A percentile compares a stretch with the other conserved stretches of the same genome.
Evolutionary conservation across 2,113 vertebrate genomes (phyloP).

Genomic region (Acanthochromis polyacanthus): DNA sequence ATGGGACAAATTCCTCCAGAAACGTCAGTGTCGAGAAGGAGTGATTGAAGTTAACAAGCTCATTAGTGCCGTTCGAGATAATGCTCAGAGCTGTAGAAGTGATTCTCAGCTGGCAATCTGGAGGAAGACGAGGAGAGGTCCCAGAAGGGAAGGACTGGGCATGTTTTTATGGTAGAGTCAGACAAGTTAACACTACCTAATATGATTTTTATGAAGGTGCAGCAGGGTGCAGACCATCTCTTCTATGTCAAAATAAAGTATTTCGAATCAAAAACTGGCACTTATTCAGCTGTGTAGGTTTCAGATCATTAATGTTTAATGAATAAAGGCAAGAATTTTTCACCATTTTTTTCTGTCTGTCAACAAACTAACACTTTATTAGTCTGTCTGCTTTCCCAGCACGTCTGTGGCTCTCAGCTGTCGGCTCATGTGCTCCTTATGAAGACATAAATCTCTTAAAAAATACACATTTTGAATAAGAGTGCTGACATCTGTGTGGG

Average conservation of each 20-base stretch:
- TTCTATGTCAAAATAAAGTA: not conserved
- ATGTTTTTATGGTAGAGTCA: not conserved
- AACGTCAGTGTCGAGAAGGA: constrained; percentile 57
- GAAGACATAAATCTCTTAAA: not conserved
- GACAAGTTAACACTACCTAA: not conserved
- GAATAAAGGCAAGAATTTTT: not conserved
- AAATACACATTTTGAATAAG: not conserved
- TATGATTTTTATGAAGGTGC: not conserved
- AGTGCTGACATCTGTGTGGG: not conserved
- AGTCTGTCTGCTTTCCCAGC: not conserved
- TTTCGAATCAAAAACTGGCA: not conserved
- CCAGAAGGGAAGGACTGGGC: not conserved
- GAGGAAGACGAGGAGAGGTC: constrained; percentile 7
- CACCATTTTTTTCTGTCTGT: not conserved
- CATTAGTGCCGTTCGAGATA: constrained; percentile 70
- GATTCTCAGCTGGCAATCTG: constrained; percentile 52
- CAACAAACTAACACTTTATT: not conserved
- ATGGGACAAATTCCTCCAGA: constrained; percentile 65
- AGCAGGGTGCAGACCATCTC: too few relatives aligned
- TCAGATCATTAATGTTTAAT: not conserved
- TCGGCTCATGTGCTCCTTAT: not conserved
- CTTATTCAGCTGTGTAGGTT: not conserved
- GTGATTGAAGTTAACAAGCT: constrained; percentile 80
- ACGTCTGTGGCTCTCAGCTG: not conserved
- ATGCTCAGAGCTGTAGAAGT: constrained; percentile 46